Evolutionary conservation across 2,888 invertebrate genomes (phyloP), one percentile per base, ranked within the genome.

Genomic region (Steinernema carpocapsae): DNA sequence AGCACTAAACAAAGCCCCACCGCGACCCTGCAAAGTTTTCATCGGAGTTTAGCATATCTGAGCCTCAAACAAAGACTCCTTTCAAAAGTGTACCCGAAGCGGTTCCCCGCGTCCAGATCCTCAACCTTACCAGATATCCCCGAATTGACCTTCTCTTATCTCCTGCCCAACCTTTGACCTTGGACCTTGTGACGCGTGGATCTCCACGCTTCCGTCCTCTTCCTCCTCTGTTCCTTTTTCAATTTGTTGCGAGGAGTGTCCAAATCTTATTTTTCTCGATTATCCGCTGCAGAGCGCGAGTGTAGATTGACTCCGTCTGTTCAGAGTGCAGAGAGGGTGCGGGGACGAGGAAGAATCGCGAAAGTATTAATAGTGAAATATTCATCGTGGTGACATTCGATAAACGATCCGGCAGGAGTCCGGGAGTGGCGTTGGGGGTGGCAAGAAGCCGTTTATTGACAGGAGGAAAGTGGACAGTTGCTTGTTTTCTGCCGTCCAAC

Each of bases 231-330:
- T n/a, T n/a, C 24, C 19, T 19, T 51, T 6, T 4, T 1, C 56
- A 56, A 56, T 24, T 56, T 56, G 56, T 56, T 56, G 56, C 56
- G 56, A 26, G 17, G 4, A 22, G 56, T 24, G 56, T 56, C 26
- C 26, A 56, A 56, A 56, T 56, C 56, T 56, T 26, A 56, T 56
- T 56, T 56, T 26, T 56, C 4, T 4, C 56, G 56, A 56, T 56
- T 56, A 56, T 56, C 56, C 24, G 26, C 26, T 56, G 56, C 56
- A 56, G 26, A 2, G 56, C 19, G 43, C 43, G 43, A 43, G 43
- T 43, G 43, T 14, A 43, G 43, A 43, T 43, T 43, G 43, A 43
- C 43, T 43, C 14, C 43, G 43, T 43, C 43, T 19, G 19, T 51
- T 19, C 22, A 26, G 56, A 56, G 22, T 4, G 56, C 24, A 43